Conservation (phyloP, 1,140 invertebrate genomes). For the Adoxophyes honmai region DNA sequence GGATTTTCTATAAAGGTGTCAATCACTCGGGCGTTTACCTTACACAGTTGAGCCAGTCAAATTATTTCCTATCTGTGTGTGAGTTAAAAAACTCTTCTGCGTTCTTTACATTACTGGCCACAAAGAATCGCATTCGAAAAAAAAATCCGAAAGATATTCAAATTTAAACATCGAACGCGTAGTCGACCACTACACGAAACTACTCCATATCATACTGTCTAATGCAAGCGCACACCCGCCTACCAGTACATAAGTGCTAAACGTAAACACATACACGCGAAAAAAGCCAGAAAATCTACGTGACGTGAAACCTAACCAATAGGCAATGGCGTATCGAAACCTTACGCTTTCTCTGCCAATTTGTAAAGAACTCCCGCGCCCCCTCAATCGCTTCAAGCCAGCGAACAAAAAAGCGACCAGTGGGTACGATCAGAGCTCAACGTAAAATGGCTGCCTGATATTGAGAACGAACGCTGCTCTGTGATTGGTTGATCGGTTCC, state of each 20-base stretch:
- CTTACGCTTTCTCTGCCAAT: slow-evolving; percentile 35
- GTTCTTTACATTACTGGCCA: no score
- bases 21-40: no score
- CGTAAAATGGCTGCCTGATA: slow-evolving; percentile 36
- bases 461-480: slow-evolving; percentile 42
- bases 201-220: slow-evolving; percentile 10
- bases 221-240: slow-evolving; percentile 25
- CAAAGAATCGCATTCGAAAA: no score
- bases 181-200: no score
- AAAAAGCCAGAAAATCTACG: slow-evolving; percentile 70
- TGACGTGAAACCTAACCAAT: slow-evolving; percentile 51
- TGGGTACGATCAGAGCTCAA: slow-evolving; percentile 25
- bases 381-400: slow-evolving; percentile 1
- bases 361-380: slow-evolving; percentile 26
- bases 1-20: no score
- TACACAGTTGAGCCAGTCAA: no score
- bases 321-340: slow-evolving; percentile 66
- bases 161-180: no score
- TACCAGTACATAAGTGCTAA: slow-evolving; percentile 23
- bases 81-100: no score
- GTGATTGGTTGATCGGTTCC: slow-evolving; percentile 68
- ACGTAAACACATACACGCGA: slow-evolving; percentile 36
- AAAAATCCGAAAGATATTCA: no score
- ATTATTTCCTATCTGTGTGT: no score
- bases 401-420: slow-evolving; percentile 12